Conservation (phyloP, 2,797 vertebrate species). For the Cynodonichthys magdalenae region DNA sequence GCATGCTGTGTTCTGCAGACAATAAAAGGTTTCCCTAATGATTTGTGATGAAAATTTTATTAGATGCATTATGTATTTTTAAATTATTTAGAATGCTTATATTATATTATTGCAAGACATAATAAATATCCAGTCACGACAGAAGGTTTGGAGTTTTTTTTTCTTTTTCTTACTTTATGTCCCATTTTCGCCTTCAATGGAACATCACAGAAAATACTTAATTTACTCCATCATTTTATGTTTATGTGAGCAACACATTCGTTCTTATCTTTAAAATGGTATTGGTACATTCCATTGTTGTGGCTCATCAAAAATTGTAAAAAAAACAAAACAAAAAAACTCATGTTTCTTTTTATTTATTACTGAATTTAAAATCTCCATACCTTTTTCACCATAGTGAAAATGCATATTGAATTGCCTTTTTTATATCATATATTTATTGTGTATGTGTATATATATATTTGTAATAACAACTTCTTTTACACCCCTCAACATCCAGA, state of each 20-base stretch:
- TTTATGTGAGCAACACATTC: slow-evolving; percentile 25
- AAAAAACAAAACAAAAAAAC: slow-evolving; percentile 6
- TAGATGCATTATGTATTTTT: not conserved
- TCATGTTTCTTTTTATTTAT: not conserved
- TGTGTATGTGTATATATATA: no score
- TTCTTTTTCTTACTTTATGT: slow-evolving; percentile 21
- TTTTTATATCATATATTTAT: no score
- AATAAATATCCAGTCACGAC: no score
- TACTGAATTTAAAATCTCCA: not conserved
- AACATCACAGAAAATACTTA: slow-evolving; percentile 17
- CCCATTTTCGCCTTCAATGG: slow-evolving; percentile 14
- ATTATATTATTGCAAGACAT: no score
- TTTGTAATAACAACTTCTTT: no score
- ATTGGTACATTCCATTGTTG: slow-evolving; percentile 46
- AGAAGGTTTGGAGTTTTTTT: not conserved
- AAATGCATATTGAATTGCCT: not conserved
- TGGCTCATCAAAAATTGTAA: slow-evolving; percentile 16
- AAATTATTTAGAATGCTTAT: not conserved
- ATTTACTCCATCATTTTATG: slow-evolving; percentile 12
- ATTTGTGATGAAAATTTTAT: not conserved
- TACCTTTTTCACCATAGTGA: no score
- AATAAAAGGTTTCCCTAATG: not conserved
- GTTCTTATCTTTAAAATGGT: slow-evolving; percentile 30
- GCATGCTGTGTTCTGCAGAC: not conserved
- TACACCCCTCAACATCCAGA: not conserved